phyloP scores from a whole-genome alignment of 2,797 vertebrate species.

The Neosilurus hyrtlii region DNA sequence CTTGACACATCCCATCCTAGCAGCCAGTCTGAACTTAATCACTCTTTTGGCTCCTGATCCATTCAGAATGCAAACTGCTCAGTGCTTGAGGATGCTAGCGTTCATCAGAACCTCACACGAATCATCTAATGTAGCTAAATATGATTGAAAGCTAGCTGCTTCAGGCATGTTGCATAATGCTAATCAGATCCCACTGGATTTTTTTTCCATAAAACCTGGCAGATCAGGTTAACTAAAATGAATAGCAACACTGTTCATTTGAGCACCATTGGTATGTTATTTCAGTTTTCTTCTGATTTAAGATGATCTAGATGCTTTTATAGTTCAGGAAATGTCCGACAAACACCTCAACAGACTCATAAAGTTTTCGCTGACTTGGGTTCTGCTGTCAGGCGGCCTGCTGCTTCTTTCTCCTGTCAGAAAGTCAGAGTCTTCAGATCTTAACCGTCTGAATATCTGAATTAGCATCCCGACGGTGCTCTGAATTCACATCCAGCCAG shows the following conservation, averaged over 20 bases:
- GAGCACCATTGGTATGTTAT: not conserved
- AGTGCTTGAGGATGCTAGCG: slow-evolving; percentile 2
- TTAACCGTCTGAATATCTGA: slow-evolving; percentile 14
- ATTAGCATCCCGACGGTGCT: slow-evolving; percentile 6
- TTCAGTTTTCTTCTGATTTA: not conserved
- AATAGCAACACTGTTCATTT: not conserved
- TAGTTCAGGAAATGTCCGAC: not conserved
- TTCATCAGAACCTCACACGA: not conserved
- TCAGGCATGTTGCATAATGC: not conserved
- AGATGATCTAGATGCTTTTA: not conserved
- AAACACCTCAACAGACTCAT: not conserved
- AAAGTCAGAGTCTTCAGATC: slow-evolving; percentile 1
- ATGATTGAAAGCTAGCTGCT: not conserved
- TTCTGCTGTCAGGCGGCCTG: not conserved
- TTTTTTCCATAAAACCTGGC: not conserved
- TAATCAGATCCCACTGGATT: slow-evolving; percentile 1
- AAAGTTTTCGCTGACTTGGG: not conserved
- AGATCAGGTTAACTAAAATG: not conserved
- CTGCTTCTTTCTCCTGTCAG: slow-evolving; percentile 4
- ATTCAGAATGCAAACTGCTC: slow-evolving; percentile 22
- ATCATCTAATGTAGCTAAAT: not conserved
- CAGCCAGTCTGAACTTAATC: slow-evolving; percentile 36
- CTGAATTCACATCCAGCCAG: not conserved
- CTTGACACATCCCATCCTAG: slow-evolving; percentile 22
- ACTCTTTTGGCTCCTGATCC: slow-evolving; percentile 9